Conservation (phyloP, 1,140 invertebrate species). For the Apis mellifera region Amel_HAv3.1 CM009940.2:6315501-6316000, state of each 20-base stretch:
- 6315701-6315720: constrained; percentile 22
- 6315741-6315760: background rate
- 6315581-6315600: constrained; percentile 99
- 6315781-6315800: background rate
- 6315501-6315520: constrained; percentile 95
- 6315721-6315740: background rate
- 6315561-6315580: constrained; percentile 99
- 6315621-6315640: constrained; percentile 98
- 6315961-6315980: background rate
- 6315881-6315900: background rate
- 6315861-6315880: background rate
- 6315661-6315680: constrained; percentile 97
- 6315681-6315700: constrained; percentile 80
- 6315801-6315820: background rate
- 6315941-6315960: background rate
- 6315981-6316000: background rate
- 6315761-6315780: background rate
- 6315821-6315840: background rate
- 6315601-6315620: constrained; percentile 99
- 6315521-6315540: constrained; percentile 98
- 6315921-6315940: background rate
- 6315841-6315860: background rate
- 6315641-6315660: constrained; percentile 99
- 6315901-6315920: constrained; percentile 11
- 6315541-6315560: constrained; percentile 99